These are phyloP conservation scores for Drosophila ezoana DNA, from an alignment of 2,888 invertebrate genomes.

Conservation along the genomic window DNA sequence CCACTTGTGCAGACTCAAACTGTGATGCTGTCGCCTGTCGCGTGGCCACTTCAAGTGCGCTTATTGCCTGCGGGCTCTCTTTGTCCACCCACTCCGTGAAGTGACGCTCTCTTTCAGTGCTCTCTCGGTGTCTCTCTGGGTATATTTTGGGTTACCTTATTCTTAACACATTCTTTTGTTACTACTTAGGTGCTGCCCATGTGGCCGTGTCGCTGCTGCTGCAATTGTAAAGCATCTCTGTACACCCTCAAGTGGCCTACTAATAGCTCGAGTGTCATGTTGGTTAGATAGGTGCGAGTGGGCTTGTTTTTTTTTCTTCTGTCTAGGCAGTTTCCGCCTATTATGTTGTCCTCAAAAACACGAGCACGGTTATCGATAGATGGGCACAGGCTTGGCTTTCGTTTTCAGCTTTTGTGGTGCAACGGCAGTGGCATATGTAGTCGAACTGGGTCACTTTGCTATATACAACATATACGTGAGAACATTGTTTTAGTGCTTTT, in stretches of 20 bases:
- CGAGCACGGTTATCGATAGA: constrained; percentile 48
- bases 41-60: constrained; percentile 70
- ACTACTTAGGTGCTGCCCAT: constrained; percentile 51
- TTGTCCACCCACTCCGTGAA: constrained; percentile 2
- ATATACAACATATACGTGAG: constrained; percentile 26
- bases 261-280: constrained; percentile 70
- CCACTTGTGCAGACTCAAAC: constrained; percentile 41
- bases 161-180: constrained; percentile 69
- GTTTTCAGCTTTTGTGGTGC: constrained; percentile 48
- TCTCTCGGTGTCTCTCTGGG: constrained; percentile 19
- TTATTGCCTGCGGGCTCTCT: constrained; percentile 61
- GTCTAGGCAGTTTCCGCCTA: constrained; percentile 48
- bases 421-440: constrained; percentile 6
- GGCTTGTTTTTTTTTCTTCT: constrained; percentile 14
- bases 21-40: constrained; percentile 25
- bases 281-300: constrained; percentile 35
- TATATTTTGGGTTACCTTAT: constrained; percentile 75
- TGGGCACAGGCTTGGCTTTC: constrained; percentile 43
- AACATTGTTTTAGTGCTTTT: constrained; percentile 6
- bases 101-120: constrained; percentile 3
- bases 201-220: constrained; percentile 37
- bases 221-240: constrained; percentile 74
- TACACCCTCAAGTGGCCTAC: constrained; percentile 67
- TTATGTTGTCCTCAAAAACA: constrained; percentile 49
- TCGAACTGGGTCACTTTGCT: constrained; percentile 61